A percentile compares a stretch with the other conserved stretches of the same genome.
Evolutionary conservation across 1,140 invertebrate species (phyloP).

Genomic region (Apolygus lucorum): DNA sequence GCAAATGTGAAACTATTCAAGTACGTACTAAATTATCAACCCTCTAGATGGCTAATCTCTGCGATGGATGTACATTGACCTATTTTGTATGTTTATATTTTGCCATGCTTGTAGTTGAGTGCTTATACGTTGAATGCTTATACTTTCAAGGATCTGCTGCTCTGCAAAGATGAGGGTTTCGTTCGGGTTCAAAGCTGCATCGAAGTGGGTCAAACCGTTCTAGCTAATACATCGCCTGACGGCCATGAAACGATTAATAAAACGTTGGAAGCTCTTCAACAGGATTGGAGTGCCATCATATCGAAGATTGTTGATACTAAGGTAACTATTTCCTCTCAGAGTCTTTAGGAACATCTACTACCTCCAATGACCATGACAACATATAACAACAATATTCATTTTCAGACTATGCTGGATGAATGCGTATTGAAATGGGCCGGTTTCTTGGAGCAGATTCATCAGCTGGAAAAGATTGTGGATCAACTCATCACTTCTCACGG

Average conservation of each 20-base stretch:
- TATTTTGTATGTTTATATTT: too few relatives aligned
- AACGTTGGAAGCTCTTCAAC: slow-evolving; percentile 70
- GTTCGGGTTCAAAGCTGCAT: slow-evolving; percentile 74
- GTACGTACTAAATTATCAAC: slow-evolving; percentile 31
- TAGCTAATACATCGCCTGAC: slow-evolving; percentile 80
- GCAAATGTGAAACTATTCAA: slow-evolving; percentile 67
- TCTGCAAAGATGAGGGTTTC: slow-evolving; percentile 86
- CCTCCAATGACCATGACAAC: not conserved
- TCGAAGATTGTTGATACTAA: slow-evolving; percentile 85
- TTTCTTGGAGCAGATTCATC: slow-evolving; percentile 77
- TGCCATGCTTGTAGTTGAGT: too few relatives aligned
- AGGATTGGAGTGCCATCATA: slow-evolving; percentile 78
- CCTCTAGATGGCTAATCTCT: not conserved
- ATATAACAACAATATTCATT: slow-evolving; percentile 1
- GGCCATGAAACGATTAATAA: slow-evolving; percentile 82
- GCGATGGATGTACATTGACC: too few relatives aligned
- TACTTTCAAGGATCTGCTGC: slow-evolving; percentile 60
- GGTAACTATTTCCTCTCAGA: slow-evolving; percentile 25
- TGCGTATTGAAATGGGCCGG: slow-evolving; percentile 83
- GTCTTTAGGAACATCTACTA: not conserved
- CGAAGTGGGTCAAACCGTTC: slow-evolving; percentile 81
- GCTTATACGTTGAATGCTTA: too few relatives aligned
- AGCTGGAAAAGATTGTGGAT: slow-evolving; percentile 70
- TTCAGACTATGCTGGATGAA: slow-evolving; percentile 66
- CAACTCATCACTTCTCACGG: slow-evolving; percentile 61